Evolutionary conservation across 1,140 invertebrate genomes (phyloP), one percentile per base, ranked within the genome.

Genomic region (Zaprionus ornatus): DNA sequence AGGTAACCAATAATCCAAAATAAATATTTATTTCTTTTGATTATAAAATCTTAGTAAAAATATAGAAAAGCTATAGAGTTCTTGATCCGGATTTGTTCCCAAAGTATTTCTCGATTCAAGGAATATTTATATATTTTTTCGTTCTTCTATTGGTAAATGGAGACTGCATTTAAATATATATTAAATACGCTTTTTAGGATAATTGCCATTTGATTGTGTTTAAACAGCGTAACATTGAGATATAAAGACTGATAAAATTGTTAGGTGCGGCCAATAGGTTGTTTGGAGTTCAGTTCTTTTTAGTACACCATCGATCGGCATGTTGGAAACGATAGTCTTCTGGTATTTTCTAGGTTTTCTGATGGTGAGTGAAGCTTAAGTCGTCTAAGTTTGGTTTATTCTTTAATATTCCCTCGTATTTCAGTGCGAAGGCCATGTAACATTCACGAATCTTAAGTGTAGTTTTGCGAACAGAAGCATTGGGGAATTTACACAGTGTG

Each of bases 361-460:
- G 17, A n/a, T 12, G 15, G 40, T 60, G 9, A 60, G 57, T 3
- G 42, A 12, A 19, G 17, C 9, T 25, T 25, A 10, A 17, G 10
- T 32, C 6, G 0, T 35, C 32, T 2, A 10, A 10, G 9, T 35
- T 10, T 13, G 1, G 9, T 50, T 50, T 17, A 50, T 27, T 27
- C 25, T 27, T 27, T 12, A 50, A 6, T 52, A 21, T 13, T 21
- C 21, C 25, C 13, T 23, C 5, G 15, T 12, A 23, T 25, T 59
- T 1, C 15, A 60, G 57, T 17, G 40, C 15, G n/a, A 19, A 1
- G 56, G 27, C 10, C 27, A 52, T 37, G 66, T 61, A 6, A 62
- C 48, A 12, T 77, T 80, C 25, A 80, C 78, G 4, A 80, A 80
- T 21, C 35, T 77, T 0, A 72, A 81, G n/a, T 80, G 79, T 54